Percentiles rank a stretch among this genome's conserved stretches.
Conservation (phyloP, 2,797 vertebrate genomes). For the Loriculus beryllinus region DNA sequence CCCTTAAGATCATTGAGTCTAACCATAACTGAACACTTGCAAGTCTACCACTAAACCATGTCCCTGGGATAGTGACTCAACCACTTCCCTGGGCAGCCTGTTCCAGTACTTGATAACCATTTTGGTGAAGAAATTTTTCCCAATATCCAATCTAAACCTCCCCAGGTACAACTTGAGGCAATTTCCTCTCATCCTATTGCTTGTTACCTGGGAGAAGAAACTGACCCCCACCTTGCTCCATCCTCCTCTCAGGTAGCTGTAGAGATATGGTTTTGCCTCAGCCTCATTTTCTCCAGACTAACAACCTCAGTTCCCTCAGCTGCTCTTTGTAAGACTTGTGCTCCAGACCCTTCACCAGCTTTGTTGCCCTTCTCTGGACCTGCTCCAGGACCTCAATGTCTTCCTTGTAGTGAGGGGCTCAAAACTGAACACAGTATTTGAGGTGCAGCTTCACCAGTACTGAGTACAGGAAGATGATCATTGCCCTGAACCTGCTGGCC, state of each 20-base stretch:
- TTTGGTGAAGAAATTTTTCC: background rate
- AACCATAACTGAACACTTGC: background rate
- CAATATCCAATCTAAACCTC: background rate
- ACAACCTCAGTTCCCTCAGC: background rate
- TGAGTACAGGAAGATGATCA: background rate
- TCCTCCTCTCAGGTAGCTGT: background rate
- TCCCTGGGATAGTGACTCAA: background rate
- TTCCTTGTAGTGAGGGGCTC: background rate
- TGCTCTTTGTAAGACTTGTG: background rate
- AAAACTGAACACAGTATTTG: background rate
- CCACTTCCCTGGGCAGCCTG: background rate
- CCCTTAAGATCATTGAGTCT: background rate
- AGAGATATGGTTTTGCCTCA: background rate
- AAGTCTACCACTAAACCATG: background rate
- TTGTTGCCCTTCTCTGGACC: background rate
- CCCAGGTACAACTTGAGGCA: background rate
- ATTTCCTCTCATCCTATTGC: background rate
- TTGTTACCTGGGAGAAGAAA: background rate
- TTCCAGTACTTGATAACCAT: background rate
- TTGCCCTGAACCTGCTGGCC: background rate
- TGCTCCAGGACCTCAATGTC: fast-evolving
- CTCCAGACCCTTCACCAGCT: background rate
- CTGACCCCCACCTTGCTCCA: fast-evolving
- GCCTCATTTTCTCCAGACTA: background rate
- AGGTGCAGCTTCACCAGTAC: background rate